phyloP scores from a whole-genome alignment of 2,888 invertebrate species.

The Julus scanicus region DNA sequence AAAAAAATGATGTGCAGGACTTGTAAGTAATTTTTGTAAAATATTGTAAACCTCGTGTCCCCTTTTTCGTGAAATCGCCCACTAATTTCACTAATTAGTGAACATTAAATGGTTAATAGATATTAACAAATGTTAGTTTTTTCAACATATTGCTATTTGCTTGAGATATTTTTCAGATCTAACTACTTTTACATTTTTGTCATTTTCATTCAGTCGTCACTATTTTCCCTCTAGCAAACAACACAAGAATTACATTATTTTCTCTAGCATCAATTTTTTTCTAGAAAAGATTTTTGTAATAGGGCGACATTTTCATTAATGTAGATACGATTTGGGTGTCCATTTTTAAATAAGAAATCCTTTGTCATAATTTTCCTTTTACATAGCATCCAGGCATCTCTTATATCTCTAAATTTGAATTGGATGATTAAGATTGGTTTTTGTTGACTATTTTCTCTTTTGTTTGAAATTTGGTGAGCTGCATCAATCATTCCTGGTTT shows the following conservation, averaged over 20 bases:
- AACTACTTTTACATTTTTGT: no score
- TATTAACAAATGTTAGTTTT: no score
- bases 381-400: neutral
- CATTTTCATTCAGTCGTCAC: no score
- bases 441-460: neutral
- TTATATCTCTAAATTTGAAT: neutral
- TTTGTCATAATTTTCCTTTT: neutral
- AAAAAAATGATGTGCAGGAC: no score
- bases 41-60: no score
- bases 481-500: neutral
- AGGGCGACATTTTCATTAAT: conserved; percentile 1
- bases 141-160: no score
- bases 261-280: neutral
- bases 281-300: neutral
- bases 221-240: neutral
- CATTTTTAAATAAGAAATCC: neutral
- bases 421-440: neutral
- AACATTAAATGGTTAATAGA: no score
- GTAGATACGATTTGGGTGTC: no score
- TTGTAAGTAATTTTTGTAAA: no score
- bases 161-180: no score
- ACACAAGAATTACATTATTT: neutral
- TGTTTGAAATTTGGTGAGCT: neutral
- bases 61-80: no score
- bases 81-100: no score